Percentiles rank a stretch among this genome's conserved stretches.
phyloP scores from a whole-genome alignment of 2,113 vertebrate species.

The Platichthys stellatus region DNA sequence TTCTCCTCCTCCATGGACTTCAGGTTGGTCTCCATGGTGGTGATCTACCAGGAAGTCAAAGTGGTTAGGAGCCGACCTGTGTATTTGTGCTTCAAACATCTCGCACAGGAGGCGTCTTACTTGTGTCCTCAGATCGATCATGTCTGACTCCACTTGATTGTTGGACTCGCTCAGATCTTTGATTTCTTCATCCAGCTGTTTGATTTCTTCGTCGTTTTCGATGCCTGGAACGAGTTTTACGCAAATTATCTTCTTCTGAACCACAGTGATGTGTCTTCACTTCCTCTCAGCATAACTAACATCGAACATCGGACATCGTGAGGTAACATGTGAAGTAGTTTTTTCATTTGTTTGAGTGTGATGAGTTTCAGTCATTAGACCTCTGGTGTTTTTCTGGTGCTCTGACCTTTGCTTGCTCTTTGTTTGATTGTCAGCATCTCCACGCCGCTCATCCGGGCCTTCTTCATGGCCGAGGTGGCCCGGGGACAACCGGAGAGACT shows the following conservation, averaged over 20 bases:
- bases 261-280: no score
- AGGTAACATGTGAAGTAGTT: no score
- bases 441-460: constrained; percentile 93
- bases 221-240: constrained; percentile 83
- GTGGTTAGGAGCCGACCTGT: neutral
- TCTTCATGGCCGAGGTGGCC: constrained; percentile 97
- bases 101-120: constrained; percentile 76
- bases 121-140: constrained; percentile 98
- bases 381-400: neutral
- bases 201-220: constrained; percentile 98
- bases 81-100: neutral
- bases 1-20: constrained; percentile 99
- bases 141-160: constrained; percentile 97
- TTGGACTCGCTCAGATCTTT: constrained; percentile 98
- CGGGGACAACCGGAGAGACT: constrained; percentile 97
- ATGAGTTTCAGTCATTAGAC: no score
- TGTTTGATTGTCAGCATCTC: constrained; percentile 99
- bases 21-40: constrained; percentile 98
- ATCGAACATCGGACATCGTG: no score
- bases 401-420: constrained; percentile 92
- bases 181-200: constrained; percentile 98
- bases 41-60: constrained; percentile 83
- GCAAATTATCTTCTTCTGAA: no score
- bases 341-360: no score
- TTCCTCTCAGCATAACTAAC: no score